Percentiles rank a stretch among this genome's conserved stretches.
Evolutionary conservation across 2,113 vertebrate species (phyloP).

Genomic region (Suricata suricatta): DNA sequence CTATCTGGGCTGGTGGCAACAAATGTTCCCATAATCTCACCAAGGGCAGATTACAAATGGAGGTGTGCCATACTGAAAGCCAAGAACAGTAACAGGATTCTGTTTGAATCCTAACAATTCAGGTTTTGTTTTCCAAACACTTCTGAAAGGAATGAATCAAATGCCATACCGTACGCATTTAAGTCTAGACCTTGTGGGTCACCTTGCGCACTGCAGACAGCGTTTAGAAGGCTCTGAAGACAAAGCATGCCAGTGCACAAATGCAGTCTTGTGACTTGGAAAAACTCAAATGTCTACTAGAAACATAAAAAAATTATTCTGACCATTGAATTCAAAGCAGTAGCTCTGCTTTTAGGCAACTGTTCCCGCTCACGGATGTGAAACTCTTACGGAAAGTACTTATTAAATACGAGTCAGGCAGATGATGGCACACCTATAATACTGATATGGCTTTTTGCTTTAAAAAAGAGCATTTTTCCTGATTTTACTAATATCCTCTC

Average conservation of each 20-base stretch:
- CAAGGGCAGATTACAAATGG: neutral
- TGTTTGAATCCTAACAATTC: neutral
- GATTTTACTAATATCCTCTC: neutral
- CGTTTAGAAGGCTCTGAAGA: neutral
- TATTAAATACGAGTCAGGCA: neutral
- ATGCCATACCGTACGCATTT: neutral
- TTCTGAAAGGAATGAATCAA: neutral
- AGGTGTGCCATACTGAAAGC: neutral
- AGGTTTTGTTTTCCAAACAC: neutral
- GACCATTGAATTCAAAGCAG: neutral
- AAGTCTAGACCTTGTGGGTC: neutral
- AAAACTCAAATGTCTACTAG: neutral
- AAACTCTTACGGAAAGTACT: neutral
- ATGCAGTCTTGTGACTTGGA: neutral
- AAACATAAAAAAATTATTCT: neutral
- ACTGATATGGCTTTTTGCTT: neutral
- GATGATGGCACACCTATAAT: neutral
- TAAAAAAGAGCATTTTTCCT: neutral
- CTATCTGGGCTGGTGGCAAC: neutral
- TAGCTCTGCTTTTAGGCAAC: neutral
- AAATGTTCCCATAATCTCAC: neutral
- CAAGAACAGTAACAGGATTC: neutral
- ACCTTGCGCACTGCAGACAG: neutral
- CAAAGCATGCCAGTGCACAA: neutral
- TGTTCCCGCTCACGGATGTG: neutral